Evolutionary conservation across 37 sponge, comb jelly and placozoan species (phyloP).

Genomic region (Sycon ciliatum): DNA sequence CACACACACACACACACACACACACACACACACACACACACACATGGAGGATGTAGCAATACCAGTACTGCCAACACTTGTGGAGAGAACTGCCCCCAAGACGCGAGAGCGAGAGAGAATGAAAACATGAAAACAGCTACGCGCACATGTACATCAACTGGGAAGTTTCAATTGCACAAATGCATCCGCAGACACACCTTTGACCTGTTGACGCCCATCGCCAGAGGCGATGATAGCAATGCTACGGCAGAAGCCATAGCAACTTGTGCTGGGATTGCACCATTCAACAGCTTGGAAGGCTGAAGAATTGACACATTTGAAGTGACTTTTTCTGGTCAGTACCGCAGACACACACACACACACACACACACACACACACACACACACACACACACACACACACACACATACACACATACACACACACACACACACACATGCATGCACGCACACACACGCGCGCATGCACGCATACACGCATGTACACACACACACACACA

Average conservation of each 20-base stretch:
- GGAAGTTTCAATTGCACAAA: not conserved
- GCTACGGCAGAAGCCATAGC: no score
- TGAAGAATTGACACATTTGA: not conserved
- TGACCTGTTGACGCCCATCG: no score
- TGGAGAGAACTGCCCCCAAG: no score
- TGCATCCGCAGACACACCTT: not conserved
- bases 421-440: constrained; percentile 21
- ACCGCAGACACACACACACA: not conserved
- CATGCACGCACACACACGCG: not conserved
- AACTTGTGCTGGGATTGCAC: no score
- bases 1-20: not conserved
- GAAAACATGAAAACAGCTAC: not conserved
- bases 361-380: not conserved
- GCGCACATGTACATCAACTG: not conserved
- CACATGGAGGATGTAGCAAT: not conserved
- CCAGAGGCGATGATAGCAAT: no score
- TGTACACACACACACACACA: not conserved
- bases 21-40: constrained; percentile 1
- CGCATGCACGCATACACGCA: not conserved
- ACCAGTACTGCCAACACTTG: no score
- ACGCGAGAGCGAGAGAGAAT: no score
- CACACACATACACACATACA: constrained; percentile 9
- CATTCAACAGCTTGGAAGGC: no score
- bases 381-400: not conserved
- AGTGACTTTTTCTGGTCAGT: not conserved